A percentile compares a stretch with the other conserved stretches of the same genome.
phyloP scores from a whole-genome alignment of 2,797 vertebrate species.

The Ciconia nigra region DNA sequence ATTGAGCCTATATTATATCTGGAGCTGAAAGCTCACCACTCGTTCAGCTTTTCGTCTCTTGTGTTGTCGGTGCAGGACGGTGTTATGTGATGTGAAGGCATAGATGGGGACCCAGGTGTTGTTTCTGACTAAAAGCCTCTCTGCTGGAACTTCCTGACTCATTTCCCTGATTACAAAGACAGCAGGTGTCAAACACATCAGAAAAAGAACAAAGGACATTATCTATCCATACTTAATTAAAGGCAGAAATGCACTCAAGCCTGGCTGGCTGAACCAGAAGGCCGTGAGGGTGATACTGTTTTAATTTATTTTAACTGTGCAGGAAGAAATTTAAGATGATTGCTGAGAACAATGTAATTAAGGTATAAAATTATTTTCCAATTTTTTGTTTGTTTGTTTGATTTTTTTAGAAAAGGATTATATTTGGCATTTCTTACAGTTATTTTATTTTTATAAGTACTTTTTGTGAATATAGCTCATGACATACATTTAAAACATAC shows the following conservation, averaged over 20 bases:
- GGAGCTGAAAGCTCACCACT: background rate
- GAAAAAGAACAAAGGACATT: conserved; percentile 60
- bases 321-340: background rate
- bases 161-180: conserved; percentile 56
- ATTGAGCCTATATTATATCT: background rate
- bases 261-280: conserved; percentile 24
- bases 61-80: background rate
- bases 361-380: background rate
- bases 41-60: background rate
- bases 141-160: conserved; percentile 63
- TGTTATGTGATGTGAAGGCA: background rate
- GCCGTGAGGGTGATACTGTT: background rate
- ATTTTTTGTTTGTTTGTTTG: background rate
- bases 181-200: conserved; percentile 61
- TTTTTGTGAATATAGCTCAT: background rate
- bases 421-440: background rate
- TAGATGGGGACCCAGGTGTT: conserved; percentile 64
- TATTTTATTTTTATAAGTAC: background rate
- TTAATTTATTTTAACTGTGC: conserved; percentile 27
- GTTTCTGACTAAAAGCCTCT: conserved; percentile 64
- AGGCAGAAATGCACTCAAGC: conserved; percentile 25
- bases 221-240: conserved; percentile 61
- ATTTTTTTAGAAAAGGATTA: background rate
- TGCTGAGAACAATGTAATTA: background rate
- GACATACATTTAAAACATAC: background rate